Evolutionary conservation across 2,888 invertebrate species (phyloP).

Genomic region (Drosophila recens): DNA sequence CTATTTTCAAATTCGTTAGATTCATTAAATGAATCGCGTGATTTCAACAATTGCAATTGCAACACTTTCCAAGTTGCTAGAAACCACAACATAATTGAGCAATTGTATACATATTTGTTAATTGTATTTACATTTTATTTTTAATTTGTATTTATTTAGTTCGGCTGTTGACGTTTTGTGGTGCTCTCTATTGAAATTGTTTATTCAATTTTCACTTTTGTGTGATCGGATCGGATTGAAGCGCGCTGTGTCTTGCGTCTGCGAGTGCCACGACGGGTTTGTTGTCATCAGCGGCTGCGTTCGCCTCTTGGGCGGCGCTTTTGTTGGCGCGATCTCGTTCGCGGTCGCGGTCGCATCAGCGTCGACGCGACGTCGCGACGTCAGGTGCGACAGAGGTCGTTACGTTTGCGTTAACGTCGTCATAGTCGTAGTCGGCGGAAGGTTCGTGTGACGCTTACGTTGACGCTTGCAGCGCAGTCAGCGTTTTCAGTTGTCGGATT

Average conservation of each 20-base stretch:
- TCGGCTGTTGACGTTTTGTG: conserved; percentile 12
- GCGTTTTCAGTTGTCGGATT: conserved; percentile 47
- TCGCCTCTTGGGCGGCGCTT: conserved; percentile 77
- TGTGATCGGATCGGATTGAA: conserved; percentile 37
- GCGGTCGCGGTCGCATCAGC: conserved; percentile 17
- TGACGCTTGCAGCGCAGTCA: conserved; percentile 24
- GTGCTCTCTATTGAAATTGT: conserved; percentile 23
- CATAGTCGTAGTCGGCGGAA: conserved; percentile 31
- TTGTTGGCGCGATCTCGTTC: conserved; percentile 74
- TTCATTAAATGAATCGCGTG: background rate
- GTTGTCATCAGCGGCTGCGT: conserved; percentile 75
- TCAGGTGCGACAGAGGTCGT: conserved; percentile 53
- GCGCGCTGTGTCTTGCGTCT: conserved; percentile 75
- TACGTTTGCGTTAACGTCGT: conserved; percentile 48
- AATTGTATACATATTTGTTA: conserved; percentile 38
- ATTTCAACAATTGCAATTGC: conserved; percentile 2
- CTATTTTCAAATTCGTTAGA: background rate
- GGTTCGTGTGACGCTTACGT: conserved; percentile 49
- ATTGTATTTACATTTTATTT: conserved; percentile 47
- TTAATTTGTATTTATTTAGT: conserved; percentile 12
- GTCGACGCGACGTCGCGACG: conserved; percentile 30
- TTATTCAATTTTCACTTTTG: conserved; percentile 63
- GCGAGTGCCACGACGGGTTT: conserved; percentile 79
- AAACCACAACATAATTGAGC: conserved; percentile 25
- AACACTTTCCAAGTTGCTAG: conserved; percentile 8